Base-by-base conservation (phyloP, 2,888 invertebrate species). In the Stenchaetothrips biformis region DNA sequence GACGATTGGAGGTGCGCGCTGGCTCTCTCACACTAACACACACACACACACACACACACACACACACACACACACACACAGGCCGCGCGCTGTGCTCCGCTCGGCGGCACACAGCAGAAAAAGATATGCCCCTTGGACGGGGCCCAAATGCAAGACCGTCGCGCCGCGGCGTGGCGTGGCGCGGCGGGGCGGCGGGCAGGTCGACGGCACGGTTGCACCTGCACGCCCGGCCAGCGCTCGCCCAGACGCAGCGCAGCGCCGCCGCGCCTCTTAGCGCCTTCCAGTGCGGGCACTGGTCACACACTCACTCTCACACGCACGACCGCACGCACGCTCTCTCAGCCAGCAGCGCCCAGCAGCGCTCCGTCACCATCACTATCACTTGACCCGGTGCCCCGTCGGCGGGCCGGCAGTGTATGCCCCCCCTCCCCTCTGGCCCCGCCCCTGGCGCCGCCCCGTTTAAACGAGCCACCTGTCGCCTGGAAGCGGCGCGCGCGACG, bases 391-490 rank as follows among this genome's bases (percentile, higher is more conserved):
- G 67, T 74, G 53, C 67, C 9, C 67, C 37, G 37, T 37, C 37
- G 1, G 37, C 37, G 37, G 37, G 37, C 37, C 37, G 37, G 37
- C 67, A 21, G 25, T 25, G 67, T 21, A 74, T 21, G 7, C 21
- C 25, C 8, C 1, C 67, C 25, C 67, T 8, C 7, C 67, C 25
- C 21, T 25, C 9, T 18, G 67, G 67, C 37, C 37, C 37, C 37
- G 37, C 37, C 37, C 37, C 37, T 37, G 37, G 37, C 37, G 37
- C 37, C 37, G 37, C 37, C 37, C 67, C 67, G 67, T 74, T 74
- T 74, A 74, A 74, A 74, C 67, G 67, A 74, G 67, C 67, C 67
- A 74, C 67, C 67, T 74, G 67, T 74, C 67, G 67, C 67, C 67
- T 74, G 67, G 67, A 74, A 67, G 67, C 67, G 21, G 1, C 59